These are phyloP conservation scores for Brachionus angularis DNA, from an alignment of 1,140 invertebrate genomes.

Conservation along the genomic window DNA sequence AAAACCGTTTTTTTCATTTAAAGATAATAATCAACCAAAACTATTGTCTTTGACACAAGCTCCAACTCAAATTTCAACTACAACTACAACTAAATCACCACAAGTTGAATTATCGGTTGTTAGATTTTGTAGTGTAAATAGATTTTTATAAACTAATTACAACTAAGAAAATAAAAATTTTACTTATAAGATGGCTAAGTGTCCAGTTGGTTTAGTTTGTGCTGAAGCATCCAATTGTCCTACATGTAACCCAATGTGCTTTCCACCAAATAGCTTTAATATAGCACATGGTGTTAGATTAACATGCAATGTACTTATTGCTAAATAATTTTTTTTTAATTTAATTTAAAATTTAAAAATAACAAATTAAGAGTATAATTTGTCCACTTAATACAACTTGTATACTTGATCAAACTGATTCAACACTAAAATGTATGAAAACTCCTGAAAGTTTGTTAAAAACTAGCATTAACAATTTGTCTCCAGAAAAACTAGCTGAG, in stretches of 20 bases:
- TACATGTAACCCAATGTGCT: conserved; percentile 30
- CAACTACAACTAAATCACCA: not conserved
- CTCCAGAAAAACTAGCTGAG: too few species aligned
- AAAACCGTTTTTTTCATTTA: conserved; percentile 29
- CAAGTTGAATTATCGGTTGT: not conserved
- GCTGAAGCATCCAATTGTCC: conserved; percentile 20
- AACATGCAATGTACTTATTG: too few species aligned
- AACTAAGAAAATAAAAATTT: not conserved
- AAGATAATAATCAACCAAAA: not conserved
- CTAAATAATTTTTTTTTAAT: too few species aligned
- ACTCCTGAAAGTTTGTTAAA: too few species aligned
- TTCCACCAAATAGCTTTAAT: not conserved
- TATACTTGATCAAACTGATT: not conserved
- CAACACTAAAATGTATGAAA: conserved; percentile 5
- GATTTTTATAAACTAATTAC: not conserved
- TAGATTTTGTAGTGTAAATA: not conserved
- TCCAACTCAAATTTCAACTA: not conserved
- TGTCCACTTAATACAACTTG: conserved; percentile 5
- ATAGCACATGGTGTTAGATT: not conserved
- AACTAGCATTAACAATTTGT: too few species aligned
- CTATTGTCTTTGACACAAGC: not conserved
- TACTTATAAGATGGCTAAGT: not conserved
- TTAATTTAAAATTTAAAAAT: too few species aligned
- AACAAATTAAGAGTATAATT: not conserved
- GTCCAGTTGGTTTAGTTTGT: not conserved